Conservation (phyloP, 2,797 vertebrate species). For the Pteropus rufus region DNA sequence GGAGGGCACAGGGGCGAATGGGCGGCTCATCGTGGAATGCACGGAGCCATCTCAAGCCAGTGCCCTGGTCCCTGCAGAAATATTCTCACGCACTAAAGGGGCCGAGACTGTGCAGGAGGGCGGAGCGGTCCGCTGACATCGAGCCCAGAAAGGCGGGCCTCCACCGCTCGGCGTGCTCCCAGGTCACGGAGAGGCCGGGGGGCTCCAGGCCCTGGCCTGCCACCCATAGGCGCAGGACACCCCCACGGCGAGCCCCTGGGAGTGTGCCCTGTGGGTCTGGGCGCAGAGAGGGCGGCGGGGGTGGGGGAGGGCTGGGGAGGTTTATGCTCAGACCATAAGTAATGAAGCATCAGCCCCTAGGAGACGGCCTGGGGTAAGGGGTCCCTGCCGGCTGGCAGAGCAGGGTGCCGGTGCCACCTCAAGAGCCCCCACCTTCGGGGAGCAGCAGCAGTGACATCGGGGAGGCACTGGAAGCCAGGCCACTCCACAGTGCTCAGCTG, state of each 20-base stretch:
- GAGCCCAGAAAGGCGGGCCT: conserved; percentile 56
- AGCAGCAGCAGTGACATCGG: conserved; percentile 87
- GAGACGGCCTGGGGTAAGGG: neutral
- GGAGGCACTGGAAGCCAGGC: conserved; percentile 85
- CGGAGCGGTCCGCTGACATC: conserved; percentile 71
- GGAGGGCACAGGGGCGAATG: neutral
- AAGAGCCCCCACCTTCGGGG: conserved; percentile 87
- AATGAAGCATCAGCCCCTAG: neutral
- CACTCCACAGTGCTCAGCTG: conserved; percentile 91
- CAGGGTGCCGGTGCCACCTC: conserved; percentile 87
- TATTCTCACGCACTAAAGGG: conserved; percentile 71
- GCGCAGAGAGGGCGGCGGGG: rapidly evolving
- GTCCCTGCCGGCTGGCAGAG: neutral
- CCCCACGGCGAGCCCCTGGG: neutral
- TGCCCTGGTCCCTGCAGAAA: conserved; percentile 32
- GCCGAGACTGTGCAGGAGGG: conserved; percentile 31
- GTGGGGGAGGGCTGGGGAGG: neutral
- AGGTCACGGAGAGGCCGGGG: conserved; percentile 55
- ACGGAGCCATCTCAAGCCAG: neutral
- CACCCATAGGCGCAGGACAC: neutral
- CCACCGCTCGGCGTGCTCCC: conserved; percentile 62
- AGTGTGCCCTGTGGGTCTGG: neutral
- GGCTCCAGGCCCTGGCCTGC: too few relatives aligned
- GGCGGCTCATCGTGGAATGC: conserved; percentile 5
- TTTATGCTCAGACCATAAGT: conserved; percentile 54